These are phyloP conservation scores for Hexactinellida sp. DNA, from an alignment of 37 sponge, comb jelly and placozoan genomes.

Conservation along the genomic window DNA sequence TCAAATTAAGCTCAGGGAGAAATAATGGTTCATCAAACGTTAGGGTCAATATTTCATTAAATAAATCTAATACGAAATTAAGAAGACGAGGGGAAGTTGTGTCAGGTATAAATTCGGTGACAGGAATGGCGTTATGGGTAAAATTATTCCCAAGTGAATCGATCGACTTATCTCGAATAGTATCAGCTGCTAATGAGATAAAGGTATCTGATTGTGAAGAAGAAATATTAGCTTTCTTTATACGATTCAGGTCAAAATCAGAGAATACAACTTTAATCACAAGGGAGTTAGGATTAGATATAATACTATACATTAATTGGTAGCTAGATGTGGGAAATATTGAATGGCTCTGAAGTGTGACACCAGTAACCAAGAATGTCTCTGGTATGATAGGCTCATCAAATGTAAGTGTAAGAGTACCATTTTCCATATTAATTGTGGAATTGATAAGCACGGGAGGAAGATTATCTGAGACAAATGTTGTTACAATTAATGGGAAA, in stretches of 20 bases:
- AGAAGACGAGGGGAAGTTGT: conserved; percentile 45
- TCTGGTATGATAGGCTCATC: conserved; percentile 47
- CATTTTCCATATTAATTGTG: conserved; percentile 51
- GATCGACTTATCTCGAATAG: conserved; percentile 31
- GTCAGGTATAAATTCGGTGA: conserved; percentile 29
- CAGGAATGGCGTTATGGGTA: not conserved
- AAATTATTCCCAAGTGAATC: conserved; percentile 43
- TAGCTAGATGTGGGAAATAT: not conserved
- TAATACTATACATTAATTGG: conserved; percentile 37
- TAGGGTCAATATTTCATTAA: conserved; percentile 8
- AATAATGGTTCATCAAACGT: conserved; percentile 16
- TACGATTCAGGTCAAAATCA: not conserved
- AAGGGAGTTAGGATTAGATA: not conserved
- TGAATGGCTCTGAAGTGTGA: conserved; percentile 33
- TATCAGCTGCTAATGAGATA: conserved; percentile 50
- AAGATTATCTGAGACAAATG: conserved; percentile 29
- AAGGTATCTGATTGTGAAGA: conserved; percentile 34
- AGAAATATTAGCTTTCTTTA: conserved; percentile 25
- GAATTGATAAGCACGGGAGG: conserved; percentile 33
- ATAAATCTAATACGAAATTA: conserved; percentile 49
- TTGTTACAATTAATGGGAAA: conserved; percentile 34
- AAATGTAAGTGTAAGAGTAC: conserved; percentile 47
- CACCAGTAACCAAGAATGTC: conserved; percentile 31
- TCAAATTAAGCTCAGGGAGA: not conserved
- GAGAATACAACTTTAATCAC: not conserved